Conservation (phyloP, 2,113 vertebrate genomes). For the Ciconia boyciana region DNA sequence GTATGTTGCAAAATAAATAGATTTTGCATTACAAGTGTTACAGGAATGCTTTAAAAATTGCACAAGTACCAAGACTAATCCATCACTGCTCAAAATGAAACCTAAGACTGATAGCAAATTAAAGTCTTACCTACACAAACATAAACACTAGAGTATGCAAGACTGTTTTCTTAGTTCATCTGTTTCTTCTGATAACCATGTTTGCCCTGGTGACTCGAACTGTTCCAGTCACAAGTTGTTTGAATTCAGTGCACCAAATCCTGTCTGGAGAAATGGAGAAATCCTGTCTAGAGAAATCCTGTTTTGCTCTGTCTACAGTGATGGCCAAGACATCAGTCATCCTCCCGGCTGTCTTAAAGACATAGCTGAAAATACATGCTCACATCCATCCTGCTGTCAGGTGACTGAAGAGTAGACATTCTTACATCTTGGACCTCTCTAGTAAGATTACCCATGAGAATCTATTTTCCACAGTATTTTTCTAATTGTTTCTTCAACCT, state of each 20-base stretch:
- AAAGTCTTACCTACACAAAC: background rate
- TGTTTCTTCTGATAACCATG: conserved; percentile 11
- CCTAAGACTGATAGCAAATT: background rate
- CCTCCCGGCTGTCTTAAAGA: background rate
- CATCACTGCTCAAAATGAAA: background rate
- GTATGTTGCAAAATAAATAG: background rate
- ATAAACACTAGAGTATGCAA: background rate
- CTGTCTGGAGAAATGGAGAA: background rate
- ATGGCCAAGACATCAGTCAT: background rate
- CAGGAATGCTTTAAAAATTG: background rate
- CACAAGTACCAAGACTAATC: background rate
- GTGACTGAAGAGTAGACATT: background rate
- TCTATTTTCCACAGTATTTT: background rate
- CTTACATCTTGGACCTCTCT: background rate
- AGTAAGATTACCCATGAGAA: background rate
- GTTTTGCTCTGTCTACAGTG: background rate
- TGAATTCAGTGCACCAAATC: background rate
- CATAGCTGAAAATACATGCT: background rate
- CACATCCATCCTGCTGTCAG: background rate
- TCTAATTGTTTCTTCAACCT: background rate
- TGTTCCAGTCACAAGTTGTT: background rate
- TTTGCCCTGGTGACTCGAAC: background rate
- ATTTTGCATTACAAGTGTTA: background rate
- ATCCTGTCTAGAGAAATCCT: background rate
- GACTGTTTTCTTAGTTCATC: conserved; percentile 6